Evolutionary conservation across 2,888 invertebrate species (phyloP).

Genomic region (Pimpla rufipes): DNA sequence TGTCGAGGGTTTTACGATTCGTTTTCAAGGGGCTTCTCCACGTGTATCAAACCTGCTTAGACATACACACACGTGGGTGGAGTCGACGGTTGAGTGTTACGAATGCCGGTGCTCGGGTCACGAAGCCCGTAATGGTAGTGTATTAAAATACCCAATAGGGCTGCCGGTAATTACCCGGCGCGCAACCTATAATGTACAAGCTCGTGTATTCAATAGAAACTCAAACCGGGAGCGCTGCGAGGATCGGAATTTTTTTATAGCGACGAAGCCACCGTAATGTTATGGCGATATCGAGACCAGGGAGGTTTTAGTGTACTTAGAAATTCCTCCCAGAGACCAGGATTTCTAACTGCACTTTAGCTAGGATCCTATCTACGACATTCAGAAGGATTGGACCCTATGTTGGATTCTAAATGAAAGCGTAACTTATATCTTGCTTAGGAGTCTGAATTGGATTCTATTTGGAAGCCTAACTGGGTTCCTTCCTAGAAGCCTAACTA

Average conservation of each 20-base stretch:
- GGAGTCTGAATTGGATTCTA: no score
- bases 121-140: conserved; percentile 34
- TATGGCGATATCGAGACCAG: background rate
- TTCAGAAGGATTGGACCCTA: no score
- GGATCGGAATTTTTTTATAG: background rate
- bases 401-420: no score
- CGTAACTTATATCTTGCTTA: no score
- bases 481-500: no score
- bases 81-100: background rate
- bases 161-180: conserved; percentile 1
- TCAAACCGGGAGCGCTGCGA: background rate
- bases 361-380: no score
- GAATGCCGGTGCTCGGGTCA: conserved; percentile 11
- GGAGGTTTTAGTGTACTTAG: no score
- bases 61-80: background rate
- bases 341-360: no score
- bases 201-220: background rate
- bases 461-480: no score
- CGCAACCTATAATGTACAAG: background rate
- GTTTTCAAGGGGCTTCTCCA: conserved; percentile 19
- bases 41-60: background rate
- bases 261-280: background rate
- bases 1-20: background rate
- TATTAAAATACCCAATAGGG: background rate
- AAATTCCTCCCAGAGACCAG: no score